These are phyloP conservation scores for Monochamus saltuarius DNA, from an alignment of 1,140 invertebrate genomes.

Conservation along the genomic window DNA sequence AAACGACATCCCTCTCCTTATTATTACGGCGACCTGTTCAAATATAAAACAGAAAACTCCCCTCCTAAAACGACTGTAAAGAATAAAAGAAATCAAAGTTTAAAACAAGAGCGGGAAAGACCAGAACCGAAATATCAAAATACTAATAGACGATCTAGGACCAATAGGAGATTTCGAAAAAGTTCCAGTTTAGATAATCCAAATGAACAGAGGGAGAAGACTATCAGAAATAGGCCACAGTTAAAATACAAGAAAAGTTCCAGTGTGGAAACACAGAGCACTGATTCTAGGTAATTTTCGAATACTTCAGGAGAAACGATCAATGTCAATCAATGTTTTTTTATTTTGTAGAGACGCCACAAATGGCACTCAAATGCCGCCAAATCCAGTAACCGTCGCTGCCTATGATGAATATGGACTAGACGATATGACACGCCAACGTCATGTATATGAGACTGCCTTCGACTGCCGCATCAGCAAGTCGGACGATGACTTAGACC, in stretches of 20 bases:
- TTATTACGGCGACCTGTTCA: slow-evolving; percentile 75
- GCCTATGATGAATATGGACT: slow-evolving; percentile 45
- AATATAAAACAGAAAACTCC: slow-evolving; percentile 52
- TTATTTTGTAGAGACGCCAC: slow-evolving; percentile 28
- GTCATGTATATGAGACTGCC: slow-evolving; percentile 83
- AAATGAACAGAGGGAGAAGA: slow-evolving; percentile 29
- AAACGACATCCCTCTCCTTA: slow-evolving; percentile 76
- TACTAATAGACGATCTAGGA: slow-evolving; percentile 30
- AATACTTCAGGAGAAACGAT: neutral
- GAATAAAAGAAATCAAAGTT: slow-evolving; percentile 24
- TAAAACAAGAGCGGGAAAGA: slow-evolving; percentile 21
- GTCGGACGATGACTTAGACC: slow-evolving; percentile 79
- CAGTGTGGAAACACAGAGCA: slow-evolving; percentile 67
- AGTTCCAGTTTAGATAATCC: slow-evolving; percentile 35
- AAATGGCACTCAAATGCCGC: slow-evolving; percentile 53
- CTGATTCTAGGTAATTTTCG: slow-evolving; percentile 40
- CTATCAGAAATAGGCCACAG: slow-evolving; percentile 28
- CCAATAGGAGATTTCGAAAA: slow-evolving; percentile 50
- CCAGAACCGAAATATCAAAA: slow-evolving; percentile 20
- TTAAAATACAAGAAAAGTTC: slow-evolving; percentile 60
- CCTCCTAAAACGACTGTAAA: slow-evolving; percentile 11
- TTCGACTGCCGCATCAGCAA: slow-evolving; percentile 84
- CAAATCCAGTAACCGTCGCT: slow-evolving; percentile 52
- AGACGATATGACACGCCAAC: slow-evolving; percentile 66
- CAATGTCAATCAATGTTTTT: neutral